These are phyloP conservation scores for Stenchaetothrips biformis DNA, from an alignment of 2,888 invertebrate genomes.

Conservation along the genomic window DNA sequence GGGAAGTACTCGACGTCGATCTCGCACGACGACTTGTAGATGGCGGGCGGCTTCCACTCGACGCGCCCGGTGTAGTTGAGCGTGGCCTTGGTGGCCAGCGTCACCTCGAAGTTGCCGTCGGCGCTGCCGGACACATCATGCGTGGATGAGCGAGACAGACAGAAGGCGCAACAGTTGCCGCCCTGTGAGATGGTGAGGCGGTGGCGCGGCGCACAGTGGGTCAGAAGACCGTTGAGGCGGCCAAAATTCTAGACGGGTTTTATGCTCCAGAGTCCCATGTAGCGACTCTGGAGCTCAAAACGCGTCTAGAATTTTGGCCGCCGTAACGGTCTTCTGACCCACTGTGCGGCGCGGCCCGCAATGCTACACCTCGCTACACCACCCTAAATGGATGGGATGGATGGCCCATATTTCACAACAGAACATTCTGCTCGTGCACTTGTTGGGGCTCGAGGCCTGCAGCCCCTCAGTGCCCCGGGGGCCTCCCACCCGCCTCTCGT, in stretches of 20 bases:
- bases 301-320: too few relatives aligned
- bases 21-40: slow-evolving; percentile 85
- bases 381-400: not conserved
- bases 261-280: too few relatives aligned
- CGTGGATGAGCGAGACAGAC: not conserved
- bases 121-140: slow-evolving; percentile 52
- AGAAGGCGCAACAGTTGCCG: not conserved
- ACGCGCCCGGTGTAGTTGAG: slow-evolving; percentile 75
- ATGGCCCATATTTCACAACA: not conserved
- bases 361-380: not conserved
- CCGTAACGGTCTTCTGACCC: not conserved
- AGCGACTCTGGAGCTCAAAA: too few relatives aligned
- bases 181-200: not conserved
- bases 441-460: too few relatives aligned
- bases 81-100: slow-evolving; percentile 75
- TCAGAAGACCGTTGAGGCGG: too few relatives aligned
- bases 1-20: slow-evolving; percentile 83
- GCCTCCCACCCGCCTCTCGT: too few relatives aligned
- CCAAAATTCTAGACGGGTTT: too few relatives aligned
- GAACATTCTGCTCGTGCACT: too few relatives aligned
- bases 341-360: not conserved
- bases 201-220: too few relatives aligned
- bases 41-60: slow-evolving; percentile 88
- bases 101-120: slow-evolving; percentile 81
- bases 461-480: too few relatives aligned